Percentiles rank a stretch among this genome's conserved stretches.
phyloP scores from a whole-genome alignment of 2,113 vertebrate species.

The Phalacrocorax aristotelis region DNA sequence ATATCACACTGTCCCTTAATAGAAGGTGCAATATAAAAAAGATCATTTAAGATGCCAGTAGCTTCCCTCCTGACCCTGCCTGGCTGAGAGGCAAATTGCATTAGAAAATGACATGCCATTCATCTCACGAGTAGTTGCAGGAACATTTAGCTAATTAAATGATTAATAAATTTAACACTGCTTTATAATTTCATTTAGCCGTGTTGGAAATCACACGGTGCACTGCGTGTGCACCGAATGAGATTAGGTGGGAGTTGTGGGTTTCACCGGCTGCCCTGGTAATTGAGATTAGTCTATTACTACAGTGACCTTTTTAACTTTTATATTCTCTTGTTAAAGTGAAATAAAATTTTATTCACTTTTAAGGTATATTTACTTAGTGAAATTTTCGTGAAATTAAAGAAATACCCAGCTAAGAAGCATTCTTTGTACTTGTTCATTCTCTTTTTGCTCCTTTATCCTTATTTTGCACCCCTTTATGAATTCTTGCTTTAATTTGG shows the following conservation, averaged over 20 bases:
- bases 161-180: slow-evolving; percentile 99
- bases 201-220: slow-evolving; percentile 93
- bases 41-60: slow-evolving; percentile 81
- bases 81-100: slow-evolving; percentile 92
- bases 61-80: slow-evolving; percentile 91
- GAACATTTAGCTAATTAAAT: slow-evolving; percentile 99
- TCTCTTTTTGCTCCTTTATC: background rate
- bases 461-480: background rate
- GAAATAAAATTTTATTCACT: slow-evolving; percentile 91
- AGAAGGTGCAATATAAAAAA: slow-evolving; percentile 74
- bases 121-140: slow-evolving; percentile 92
- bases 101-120: slow-evolving; percentile 96
- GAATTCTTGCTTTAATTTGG: slow-evolving; percentile 1
- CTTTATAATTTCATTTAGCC: slow-evolving; percentile 99
- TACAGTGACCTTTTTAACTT: slow-evolving; percentile 95
- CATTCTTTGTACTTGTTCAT: background rate
- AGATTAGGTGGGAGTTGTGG: slow-evolving; percentile 91
- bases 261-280: slow-evolving; percentile 88
- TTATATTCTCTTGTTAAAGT: slow-evolving; percentile 94
- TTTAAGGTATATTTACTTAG: slow-evolving; percentile 87
- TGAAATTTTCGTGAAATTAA: slow-evolving; percentile 79
- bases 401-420: slow-evolving; percentile 66
- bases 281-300: slow-evolving; percentile 98
- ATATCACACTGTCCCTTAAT: slow-evolving; percentile 63
- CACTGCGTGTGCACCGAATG: slow-evolving; percentile 83